Base-by-base conservation (phyloP, 2,888 invertebrate species). In the Marronus borbonicus region DNA sequence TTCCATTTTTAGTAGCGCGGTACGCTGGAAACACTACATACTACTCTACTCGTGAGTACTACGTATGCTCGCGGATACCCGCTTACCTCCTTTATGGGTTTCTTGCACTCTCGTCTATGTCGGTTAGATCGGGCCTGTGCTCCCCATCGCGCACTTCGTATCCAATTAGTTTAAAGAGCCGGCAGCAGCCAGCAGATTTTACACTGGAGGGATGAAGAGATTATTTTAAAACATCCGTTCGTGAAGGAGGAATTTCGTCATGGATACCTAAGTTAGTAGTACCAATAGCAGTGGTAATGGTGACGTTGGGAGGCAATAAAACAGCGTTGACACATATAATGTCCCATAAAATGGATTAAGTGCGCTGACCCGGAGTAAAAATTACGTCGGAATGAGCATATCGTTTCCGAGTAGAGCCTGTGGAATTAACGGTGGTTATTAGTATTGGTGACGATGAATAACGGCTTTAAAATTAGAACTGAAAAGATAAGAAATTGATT, bases 151-250 rank as follows among this genome's bases (percentile, higher is more conserved):
- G 70, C 50, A 50, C 49, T 58, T 70, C 70, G 36, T 7, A 58
- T 70, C 70, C 70, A 70, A 70, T 70, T 70, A 70, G 70, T 70
- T 31, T 70, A 70, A 70, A 70, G 58, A 58, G 70, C 39, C 70
- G 31, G 31, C 17, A 20, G 58, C 24, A 70, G 31, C 52, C 17
- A 52, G 55, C 28, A 5, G 24, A 28, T 7, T 7, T 24, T 60
- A 28, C 58, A 17, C 12, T 20, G 44, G 44, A 36, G 70, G 58
- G 58, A 70, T 36, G 70, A 36, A 70, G 31, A 70, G 58, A n/a
- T 55, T 70, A 70, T 70, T 70, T 70, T 70, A 58, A 55, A 55
- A 31, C 55, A 39, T 58, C 58, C 70, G 55, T 36, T 70, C 36
- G 55, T 55, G 70, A 55, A 70, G 31, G 12, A 44, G 12, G 44